Base-by-base conservation (phyloP, 1,140 invertebrate genomes). In the Leptonema lineaticorne region DNA sequence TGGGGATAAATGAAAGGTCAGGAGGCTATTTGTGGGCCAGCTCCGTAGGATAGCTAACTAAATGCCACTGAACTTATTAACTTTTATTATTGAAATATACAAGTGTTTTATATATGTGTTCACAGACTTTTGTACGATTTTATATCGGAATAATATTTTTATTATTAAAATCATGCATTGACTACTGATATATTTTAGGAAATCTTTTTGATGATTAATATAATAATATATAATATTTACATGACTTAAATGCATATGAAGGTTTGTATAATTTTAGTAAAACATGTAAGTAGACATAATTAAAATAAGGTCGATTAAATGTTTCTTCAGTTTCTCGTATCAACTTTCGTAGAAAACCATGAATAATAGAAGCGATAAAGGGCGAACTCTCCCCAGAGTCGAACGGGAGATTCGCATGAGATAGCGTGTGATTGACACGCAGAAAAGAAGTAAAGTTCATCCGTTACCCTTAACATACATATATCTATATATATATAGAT, bases 21-120 rank as follows among this genome's bases (percentile, higher is more conserved):
- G 29, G 45, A 20, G 62, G 62, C 62, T 64, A 64, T 64, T 64
- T 64, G 62, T 41, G 45, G 62, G 46, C 62, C 62, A 62, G 37
- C 24, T 45, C n/a, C 29, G 22, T 24, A 22, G 45, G 59, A 62
- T 62, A 62, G 45, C 18, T 22, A 9, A 45, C 62, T 26, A 64
- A 64, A 64, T 64, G 62, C 62, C 62, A 64, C 45, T 64, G 62
- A 64, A 64, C 62, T 64, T 64, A 33, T 64, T 64, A 64, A 45
- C 62, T 50, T 64, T 64, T 33, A 9, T 53, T n/a, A n/a, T n/a
- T n/a, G n/a, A 22, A 26, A 26, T 53, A 24, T 53, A 8, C 50
- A 26, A 41, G 37, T 41, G 37, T 53, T 7, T 22, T 45, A n/a
- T 45, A 45, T 45, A 14, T 45, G 14, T 45, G 3, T 45, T 45